These are phyloP conservation scores for Melikaiella ostensackeni DNA, from an alignment of 2,888 invertebrate genomes.

Conservation along the genomic window DNA sequence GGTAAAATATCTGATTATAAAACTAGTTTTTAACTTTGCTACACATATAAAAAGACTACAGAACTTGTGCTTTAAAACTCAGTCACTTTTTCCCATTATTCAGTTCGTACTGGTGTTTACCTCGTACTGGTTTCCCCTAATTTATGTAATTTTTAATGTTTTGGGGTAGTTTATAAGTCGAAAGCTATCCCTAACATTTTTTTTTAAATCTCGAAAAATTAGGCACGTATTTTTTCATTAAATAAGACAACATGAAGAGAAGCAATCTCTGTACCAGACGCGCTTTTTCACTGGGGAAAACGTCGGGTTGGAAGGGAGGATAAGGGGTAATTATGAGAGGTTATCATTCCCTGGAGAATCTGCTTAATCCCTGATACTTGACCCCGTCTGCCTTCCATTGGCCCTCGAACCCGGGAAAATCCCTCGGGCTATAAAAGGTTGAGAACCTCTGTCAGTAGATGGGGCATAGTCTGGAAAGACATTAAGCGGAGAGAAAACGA, in stretches of 20 bases:
- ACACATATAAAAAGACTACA: too few relatives aligned
- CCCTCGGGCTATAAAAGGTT: constrained; percentile 1
- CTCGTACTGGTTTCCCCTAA: too few relatives aligned
- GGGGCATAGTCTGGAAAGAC: constrained; percentile 22
- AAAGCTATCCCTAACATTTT: too few relatives aligned
- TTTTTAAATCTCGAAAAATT: too few relatives aligned
- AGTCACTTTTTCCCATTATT: too few relatives aligned
- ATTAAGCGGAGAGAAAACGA: constrained; percentile 26
- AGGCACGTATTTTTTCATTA: too few relatives aligned
- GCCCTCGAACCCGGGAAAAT: constrained; percentile 9
- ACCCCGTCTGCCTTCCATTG: constrained; percentile 19
- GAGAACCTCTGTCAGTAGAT: constrained; percentile 16
- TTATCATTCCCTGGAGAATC: constrained; percentile 16
- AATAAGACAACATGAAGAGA: neutral
- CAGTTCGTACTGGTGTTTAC: too few relatives aligned
- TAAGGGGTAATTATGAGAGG: constrained; percentile 2
- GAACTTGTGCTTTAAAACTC: too few relatives aligned
- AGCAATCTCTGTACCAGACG: neutral
- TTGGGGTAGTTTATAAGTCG: too few relatives aligned
- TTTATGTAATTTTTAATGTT: too few relatives aligned
- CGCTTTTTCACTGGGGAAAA: neutral
- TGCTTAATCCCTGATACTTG: constrained; percentile 20
- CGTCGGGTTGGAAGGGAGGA: neutral
- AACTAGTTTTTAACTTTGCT: too few relatives aligned
- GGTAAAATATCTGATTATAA: too few relatives aligned